A percentile compares a stretch with the other conserved stretches of the same genome.
Conservation (phyloP, 2,797 vertebrate genomes). For the Malacoctenus gilli region DNA sequence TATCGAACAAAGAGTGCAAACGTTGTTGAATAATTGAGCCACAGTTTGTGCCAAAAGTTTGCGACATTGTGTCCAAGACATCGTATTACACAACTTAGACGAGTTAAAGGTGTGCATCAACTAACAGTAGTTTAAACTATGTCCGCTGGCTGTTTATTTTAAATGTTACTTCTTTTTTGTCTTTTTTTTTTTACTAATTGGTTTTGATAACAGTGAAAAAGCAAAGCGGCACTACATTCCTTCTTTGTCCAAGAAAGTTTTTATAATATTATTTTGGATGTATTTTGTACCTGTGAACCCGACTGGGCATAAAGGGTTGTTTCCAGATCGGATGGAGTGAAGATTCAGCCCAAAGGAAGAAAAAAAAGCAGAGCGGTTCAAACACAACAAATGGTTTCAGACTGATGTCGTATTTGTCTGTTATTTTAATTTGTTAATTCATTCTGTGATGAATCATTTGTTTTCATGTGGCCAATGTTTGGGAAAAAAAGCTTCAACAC, state of each 20-base stretch:
- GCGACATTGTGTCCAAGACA: slow-evolving; percentile 12
- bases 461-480: slow-evolving; percentile 37
- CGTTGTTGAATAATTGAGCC: slow-evolving; percentile 22
- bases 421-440: too few species aligned
- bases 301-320: too few species aligned
- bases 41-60: slow-evolving; percentile 61
- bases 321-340: slow-evolving; percentile 21
- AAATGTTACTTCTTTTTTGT: slow-evolving; percentile 27
- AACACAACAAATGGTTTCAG: too few species aligned
- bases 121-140: slow-evolving; percentile 55
- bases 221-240: slow-evolving; percentile 76
- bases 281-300: too few species aligned
- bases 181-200: slow-evolving; percentile 24
- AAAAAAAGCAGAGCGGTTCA: background rate
- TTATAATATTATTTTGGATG: slow-evolving; percentile 43
- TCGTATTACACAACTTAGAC: slow-evolving; percentile 19
- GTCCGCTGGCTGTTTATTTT: too few species aligned
- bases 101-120: slow-evolving; percentile 29
- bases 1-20: slow-evolving; percentile 28
- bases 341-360: slow-evolving; percentile 42
- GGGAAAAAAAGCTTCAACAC: slow-evolving; percentile 57
- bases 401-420: slow-evolving; percentile 2
- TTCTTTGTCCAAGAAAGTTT: slow-evolving; percentile 44
- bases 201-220: slow-evolving; percentile 30
- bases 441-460: slow-evolving; percentile 34